Conservation (phyloP, 2,113 vertebrate genomes). For the Podarcis raffonei region DNA sequence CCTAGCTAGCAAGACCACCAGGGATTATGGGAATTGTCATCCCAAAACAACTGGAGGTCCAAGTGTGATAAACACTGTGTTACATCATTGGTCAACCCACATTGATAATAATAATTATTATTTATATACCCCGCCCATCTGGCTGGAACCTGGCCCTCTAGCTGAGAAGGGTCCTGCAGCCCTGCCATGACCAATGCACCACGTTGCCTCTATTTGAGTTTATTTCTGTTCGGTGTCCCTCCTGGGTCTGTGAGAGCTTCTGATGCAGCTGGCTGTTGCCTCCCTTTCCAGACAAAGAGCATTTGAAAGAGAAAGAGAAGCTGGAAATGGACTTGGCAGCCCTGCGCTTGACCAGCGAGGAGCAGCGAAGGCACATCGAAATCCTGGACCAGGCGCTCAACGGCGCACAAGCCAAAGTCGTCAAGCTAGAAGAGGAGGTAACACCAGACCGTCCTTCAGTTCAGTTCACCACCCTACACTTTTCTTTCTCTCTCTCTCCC, state of each 20-base stretch:
- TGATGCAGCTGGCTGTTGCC: conserved; percentile 52
- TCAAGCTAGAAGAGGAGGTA: conserved; percentile 88
- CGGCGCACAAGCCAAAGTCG: conserved; percentile 83
- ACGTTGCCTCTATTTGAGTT: conserved; percentile 7
- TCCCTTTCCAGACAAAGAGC: conserved; percentile 77
- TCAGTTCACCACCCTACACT: neutral
- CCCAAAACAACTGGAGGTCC: no score
- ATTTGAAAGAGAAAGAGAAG: conserved; percentile 84
- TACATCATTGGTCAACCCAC: no score
- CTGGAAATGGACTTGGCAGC: conserved; percentile 81
- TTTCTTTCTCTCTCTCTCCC: no score
- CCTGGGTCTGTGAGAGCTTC: conserved; percentile 21
- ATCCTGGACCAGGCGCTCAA: conserved; percentile 85
- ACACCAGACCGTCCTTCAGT: conserved; percentile 30
- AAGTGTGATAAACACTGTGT: no score
- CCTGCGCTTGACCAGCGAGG: conserved; percentile 79
- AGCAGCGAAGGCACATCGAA: conserved; percentile 84
- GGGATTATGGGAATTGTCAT: no score
- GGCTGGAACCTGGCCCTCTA: no score
- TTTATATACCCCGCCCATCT: no score
- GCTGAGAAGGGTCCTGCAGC: no score
- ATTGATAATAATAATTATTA: no score
- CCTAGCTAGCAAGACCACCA: no score
- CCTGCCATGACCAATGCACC: no score
- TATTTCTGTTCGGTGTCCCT: conserved; percentile 4